phyloP scores from a whole-genome alignment of 1,140 invertebrate genomes.

The Cecropterus lyciades region DNA sequence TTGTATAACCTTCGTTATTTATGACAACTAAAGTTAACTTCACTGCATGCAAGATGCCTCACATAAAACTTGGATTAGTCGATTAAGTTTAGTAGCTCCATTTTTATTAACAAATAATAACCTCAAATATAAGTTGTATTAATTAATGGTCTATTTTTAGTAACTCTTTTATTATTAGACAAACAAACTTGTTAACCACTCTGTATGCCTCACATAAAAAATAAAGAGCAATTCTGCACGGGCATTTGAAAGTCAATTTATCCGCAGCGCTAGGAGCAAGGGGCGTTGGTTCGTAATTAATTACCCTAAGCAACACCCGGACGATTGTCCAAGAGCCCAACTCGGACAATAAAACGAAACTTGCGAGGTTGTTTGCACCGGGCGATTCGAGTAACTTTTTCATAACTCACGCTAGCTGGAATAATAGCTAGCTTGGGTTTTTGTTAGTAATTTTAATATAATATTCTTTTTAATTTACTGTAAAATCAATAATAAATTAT shows the following conservation, averaged over 20 bases:
- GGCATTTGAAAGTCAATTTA: constrained; percentile 41
- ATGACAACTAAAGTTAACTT: too few relatives aligned
- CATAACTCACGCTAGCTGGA: not conserved
- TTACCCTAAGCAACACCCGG: constrained; percentile 45
- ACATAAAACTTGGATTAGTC: too few relatives aligned
- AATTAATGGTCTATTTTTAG: too few relatives aligned
- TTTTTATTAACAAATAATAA: too few relatives aligned
- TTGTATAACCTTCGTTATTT: too few relatives aligned
- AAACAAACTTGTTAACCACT: not conserved
- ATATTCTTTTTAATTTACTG: too few relatives aligned
- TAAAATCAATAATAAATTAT: too few relatives aligned
- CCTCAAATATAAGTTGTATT: too few relatives aligned
- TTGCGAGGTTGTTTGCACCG: constrained; percentile 11
- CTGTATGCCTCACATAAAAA: not conserved
- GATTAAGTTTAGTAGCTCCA: too few relatives aligned
- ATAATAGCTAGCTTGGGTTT: too few relatives aligned
- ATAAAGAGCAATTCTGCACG: not conserved
- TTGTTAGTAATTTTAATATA: too few relatives aligned
- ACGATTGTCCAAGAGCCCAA: constrained; percentile 36
- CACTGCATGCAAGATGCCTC: too few relatives aligned
- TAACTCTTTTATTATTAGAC: constrained; percentile 3
- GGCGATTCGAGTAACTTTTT: not conserved
- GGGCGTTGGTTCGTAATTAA: constrained; percentile 52
- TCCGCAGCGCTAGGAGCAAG: constrained; percentile 38
- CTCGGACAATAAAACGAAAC: constrained; percentile 55